Evolutionary conservation across 2,113 vertebrate species (phyloP), one percentile per base, ranked within the genome.

Genomic region (Calyptomena viridis): DNA sequence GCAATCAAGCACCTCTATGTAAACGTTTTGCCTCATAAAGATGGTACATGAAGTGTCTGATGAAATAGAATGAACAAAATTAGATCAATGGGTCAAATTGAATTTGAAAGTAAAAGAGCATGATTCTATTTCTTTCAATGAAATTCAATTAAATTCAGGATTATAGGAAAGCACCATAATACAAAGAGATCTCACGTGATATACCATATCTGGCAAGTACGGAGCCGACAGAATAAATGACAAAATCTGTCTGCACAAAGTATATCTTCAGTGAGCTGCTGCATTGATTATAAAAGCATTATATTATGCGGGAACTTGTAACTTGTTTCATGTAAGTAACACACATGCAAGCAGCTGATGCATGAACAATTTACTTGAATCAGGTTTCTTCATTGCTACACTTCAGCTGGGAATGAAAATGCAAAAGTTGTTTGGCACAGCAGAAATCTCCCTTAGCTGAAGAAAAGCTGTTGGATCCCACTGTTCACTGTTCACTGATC

Each of bases 401-500:
- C 66, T 64, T 96, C 62, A 78, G 89, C 44, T 90, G 67, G 80
- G 84, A 87, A 92, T 22, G 44, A 94, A 91, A 95, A 95, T 73
- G 63, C 31, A 84, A 13, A 93, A 81, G 79, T 93, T 92, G 44
- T 84, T 87, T 83, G 75, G 52, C 69, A 84, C 58, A 93, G 88
- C 40, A 84, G 69, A 93, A 96, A 71, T 44, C 47, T 94, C 44
- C 39, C 71, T 94, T 76, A 71, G 46, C 63, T 75, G 63, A 11
- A 82, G 64, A 88, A 94, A 97, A 94, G 82, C 81, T 94, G 80
- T n/a, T 96, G 50, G 18, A 52, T 94, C 95, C 92, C 80, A 91
- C 83, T 81, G 30, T 94, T 96, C 93, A 84, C 84, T 78, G 94
- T 96, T 94, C n/a, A n/a, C n/a, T 96, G 71, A 96, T 94, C 82